Percentiles rank a stretch among this genome's conserved stretches.
These are phyloP conservation scores for Ailuropoda melanoleuca DNA, from an alignment of 2,113 vertebrate species.

Conservation along the genomic window DNA sequence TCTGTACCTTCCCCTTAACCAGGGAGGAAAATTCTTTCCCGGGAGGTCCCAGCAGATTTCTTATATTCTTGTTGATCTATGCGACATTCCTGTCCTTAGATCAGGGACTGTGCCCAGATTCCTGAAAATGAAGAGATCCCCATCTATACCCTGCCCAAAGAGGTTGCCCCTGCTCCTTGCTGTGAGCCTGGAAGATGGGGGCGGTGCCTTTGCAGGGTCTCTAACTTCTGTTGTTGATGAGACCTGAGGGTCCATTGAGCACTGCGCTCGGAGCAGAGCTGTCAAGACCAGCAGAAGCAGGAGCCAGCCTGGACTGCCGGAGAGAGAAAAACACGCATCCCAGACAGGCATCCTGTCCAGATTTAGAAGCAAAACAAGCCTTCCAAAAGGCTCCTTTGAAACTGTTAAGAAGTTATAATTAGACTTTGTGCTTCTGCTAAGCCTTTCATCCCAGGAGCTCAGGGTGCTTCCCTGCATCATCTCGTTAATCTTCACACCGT, in stretches of 20 bases:
- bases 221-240: not conserved
- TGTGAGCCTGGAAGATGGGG: not conserved
- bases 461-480: not conserved
- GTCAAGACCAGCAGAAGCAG: not conserved
- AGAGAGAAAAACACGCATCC: not conserved
- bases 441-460: conserved; percentile 14
- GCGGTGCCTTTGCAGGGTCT: not conserved
- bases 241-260: not conserved
- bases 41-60: not conserved
- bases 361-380: conserved; percentile 29
- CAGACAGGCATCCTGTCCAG: not conserved
- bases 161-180: not conserved
- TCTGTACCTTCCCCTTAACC: not conserved
- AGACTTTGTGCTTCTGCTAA: conserved; percentile 24
- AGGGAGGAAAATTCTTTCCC: not conserved
- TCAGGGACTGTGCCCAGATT: not conserved
- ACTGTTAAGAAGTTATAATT: conserved; percentile 57
- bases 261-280: not conserved
- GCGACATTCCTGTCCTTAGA: not conserved
- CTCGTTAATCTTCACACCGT: conserved; percentile 64
- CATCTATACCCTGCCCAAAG: not conserved
- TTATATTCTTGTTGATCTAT: not conserved
- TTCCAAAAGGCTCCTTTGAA: conserved; percentile 55
- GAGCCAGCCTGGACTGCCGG: not conserved
- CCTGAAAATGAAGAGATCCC: not conserved